phyloP scores from a whole-genome alignment of 2,797 vertebrate species.

The Psittacula derbiana region DNA sequence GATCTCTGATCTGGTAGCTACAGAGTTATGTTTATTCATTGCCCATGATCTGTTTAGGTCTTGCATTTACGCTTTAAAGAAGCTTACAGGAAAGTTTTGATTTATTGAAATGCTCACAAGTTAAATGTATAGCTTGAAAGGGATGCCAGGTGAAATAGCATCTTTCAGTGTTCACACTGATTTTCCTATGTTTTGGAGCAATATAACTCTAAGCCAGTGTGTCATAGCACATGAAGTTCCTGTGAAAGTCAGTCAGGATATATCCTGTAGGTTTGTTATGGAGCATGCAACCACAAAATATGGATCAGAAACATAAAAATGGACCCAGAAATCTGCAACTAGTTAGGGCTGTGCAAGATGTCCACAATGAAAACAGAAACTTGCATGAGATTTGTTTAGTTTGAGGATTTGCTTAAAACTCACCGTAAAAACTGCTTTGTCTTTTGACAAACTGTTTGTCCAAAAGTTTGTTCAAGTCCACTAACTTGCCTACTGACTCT shows the following conservation, averaged over 20 bases:
- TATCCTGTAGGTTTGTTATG: not conserved
- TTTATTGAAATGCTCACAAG: not conserved
- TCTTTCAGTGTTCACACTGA: not conserved
- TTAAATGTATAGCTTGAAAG: not conserved
- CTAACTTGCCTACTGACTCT: not conserved
- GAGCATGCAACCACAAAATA: not conserved
- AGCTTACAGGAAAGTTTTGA: not conserved
- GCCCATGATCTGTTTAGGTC: not conserved
- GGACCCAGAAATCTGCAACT: not conserved
- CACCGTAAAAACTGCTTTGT: not conserved
- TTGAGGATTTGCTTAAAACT: slow-evolving; percentile 10
- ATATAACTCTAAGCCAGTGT: not conserved
- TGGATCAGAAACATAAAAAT: not conserved
- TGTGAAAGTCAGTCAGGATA: not conserved
- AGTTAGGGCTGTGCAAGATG: not conserved
- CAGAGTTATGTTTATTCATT: not conserved
- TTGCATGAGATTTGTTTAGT: not conserved
- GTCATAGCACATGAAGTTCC: not conserved
- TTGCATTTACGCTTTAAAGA: not conserved
- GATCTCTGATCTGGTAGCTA: not conserved
- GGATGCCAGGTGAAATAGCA: not conserved
- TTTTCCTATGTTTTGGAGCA: not conserved
- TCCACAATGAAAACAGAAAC: slow-evolving; percentile 4
- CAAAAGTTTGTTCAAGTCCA: not conserved
- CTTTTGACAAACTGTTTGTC: not conserved